Evolutionary conservation across 2,113 vertebrate genomes (phyloP).

Genomic region (Toxotes jaculatrix): DNA sequence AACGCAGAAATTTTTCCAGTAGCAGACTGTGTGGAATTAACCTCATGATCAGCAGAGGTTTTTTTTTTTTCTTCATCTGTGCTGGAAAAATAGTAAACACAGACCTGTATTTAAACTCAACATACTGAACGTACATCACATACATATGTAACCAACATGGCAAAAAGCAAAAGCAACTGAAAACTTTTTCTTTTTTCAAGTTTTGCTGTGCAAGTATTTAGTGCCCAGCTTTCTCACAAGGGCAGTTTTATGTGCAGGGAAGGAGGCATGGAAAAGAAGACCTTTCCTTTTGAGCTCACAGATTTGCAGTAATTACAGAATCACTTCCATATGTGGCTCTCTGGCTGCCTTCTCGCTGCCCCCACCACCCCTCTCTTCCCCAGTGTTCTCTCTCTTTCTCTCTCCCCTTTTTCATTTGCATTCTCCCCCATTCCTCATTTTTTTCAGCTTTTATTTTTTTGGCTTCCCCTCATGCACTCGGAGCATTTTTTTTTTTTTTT

Average conservation of each 20-base stretch:
- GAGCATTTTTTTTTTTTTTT: slow-evolving; percentile 41
- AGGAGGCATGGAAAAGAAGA: slow-evolving; percentile 84
- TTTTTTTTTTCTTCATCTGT: background rate
- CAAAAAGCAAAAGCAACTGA: slow-evolving; percentile 57
- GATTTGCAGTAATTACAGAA: slow-evolving; percentile 89
- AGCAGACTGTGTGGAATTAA: slow-evolving; percentile 38
- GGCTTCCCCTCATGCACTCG: slow-evolving; percentile 48
- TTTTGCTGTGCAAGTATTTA: slow-evolving; percentile 63
- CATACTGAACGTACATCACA: slow-evolving; percentile 16
- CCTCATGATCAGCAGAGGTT: slow-evolving; percentile 29
- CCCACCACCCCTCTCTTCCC: slow-evolving; percentile 75
- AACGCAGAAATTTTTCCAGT: slow-evolving; percentile 41
- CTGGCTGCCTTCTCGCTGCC: slow-evolving; percentile 82
- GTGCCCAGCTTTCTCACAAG: slow-evolving; percentile 81
- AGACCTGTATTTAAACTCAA: slow-evolving; percentile 12
- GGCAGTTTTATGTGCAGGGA: slow-evolving; percentile 83
- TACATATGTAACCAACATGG: slow-evolving; percentile 35
- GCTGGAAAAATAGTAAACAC: slow-evolving; percentile 22
- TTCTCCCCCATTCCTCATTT: slow-evolving; percentile 69
- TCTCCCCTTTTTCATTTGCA: slow-evolving; percentile 76
- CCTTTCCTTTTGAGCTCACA: slow-evolving; percentile 86
- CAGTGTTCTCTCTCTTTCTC: slow-evolving; percentile 56
- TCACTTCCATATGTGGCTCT: slow-evolving; percentile 89
- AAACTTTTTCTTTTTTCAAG: slow-evolving; percentile 48
- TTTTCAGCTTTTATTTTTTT: slow-evolving; percentile 59